A percentile compares a stretch with the other conserved stretches of the same genome.
Conservation (phyloP, 2,797 vertebrate species). For the Varecia variegata region DNA sequence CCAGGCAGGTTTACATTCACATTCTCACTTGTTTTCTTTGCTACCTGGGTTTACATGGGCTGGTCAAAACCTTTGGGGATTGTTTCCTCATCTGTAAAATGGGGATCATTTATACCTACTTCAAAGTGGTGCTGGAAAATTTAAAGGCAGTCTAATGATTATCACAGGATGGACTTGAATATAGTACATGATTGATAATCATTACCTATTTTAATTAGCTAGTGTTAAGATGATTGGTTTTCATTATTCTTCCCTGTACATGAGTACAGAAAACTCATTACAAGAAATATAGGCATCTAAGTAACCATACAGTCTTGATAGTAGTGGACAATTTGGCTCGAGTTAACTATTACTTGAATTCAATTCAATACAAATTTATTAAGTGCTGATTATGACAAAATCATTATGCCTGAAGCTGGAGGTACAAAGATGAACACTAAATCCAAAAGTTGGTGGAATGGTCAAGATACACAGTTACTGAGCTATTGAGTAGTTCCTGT, state of each 20-base stretch:
- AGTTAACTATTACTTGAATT: slow-evolving; percentile 16
- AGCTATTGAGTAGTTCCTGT: neutral
- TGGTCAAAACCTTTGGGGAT: neutral
- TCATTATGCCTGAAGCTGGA: neutral
- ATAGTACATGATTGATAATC: neutral
- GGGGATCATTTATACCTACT: neutral
- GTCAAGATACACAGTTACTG: neutral
- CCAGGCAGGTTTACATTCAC: neutral
- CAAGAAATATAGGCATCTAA: neutral
- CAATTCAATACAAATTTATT: neutral
- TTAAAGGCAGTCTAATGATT: neutral
- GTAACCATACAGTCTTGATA: neutral
- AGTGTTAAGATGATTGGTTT: neutral
- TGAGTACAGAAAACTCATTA: neutral
- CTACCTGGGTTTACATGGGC: neutral
- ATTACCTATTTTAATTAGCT: neutral
- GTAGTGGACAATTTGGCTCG: neutral
- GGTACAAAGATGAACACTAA: neutral
- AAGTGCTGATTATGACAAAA: neutral
- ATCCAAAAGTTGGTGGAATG: slow-evolving; percentile 4
- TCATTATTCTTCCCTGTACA: neutral
- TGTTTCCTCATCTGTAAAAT: neutral
- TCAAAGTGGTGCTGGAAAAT: neutral
- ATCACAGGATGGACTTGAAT: neutral
- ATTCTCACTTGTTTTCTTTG: neutral